Percentiles rank a stretch among this genome's conserved stretches.
These are phyloP conservation scores for Ictalurus punctatus DNA, from an alignment of 2,113 vertebrate species.

Conservation along the genomic window DNA sequence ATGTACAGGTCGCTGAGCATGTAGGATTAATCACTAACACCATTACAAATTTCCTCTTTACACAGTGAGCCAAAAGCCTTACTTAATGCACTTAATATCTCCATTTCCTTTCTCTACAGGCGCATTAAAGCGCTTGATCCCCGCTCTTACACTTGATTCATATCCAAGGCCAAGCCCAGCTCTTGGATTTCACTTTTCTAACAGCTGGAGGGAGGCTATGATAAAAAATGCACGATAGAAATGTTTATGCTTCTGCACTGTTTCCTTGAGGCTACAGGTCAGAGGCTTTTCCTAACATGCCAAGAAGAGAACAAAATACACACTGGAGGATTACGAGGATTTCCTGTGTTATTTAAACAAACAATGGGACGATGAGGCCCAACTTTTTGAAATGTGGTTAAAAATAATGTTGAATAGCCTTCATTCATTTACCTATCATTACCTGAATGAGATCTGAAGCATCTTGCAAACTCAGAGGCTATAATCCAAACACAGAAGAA, in stretches of 20 bases:
- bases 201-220: constrained; percentile 28
- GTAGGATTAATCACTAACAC: neutral
- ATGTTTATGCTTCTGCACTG: neutral
- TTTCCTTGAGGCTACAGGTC: neutral
- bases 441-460: neutral
- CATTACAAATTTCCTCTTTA: constrained; percentile 19
- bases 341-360: neutral
- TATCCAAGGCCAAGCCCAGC: constrained; percentile 35
- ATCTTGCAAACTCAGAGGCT: neutral
- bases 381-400: neutral
- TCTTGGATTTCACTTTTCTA: constrained; percentile 42
- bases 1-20: neutral
- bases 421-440: neutral
- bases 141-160: constrained; percentile 42
- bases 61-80: neutral
- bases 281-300: neutral
- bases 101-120: constrained; percentile 12
- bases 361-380: neutral
- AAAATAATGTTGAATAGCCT: neutral
- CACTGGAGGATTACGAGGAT: neutral
- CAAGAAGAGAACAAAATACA: constrained; percentile 16
- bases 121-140: constrained; percentile 41
- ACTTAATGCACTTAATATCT: constrained; percentile 27
- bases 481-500: neutral
- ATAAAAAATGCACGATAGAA: neutral